Conservation (phyloP, 2,113 vertebrate genomes). For the Salvator merianae region DNA sequence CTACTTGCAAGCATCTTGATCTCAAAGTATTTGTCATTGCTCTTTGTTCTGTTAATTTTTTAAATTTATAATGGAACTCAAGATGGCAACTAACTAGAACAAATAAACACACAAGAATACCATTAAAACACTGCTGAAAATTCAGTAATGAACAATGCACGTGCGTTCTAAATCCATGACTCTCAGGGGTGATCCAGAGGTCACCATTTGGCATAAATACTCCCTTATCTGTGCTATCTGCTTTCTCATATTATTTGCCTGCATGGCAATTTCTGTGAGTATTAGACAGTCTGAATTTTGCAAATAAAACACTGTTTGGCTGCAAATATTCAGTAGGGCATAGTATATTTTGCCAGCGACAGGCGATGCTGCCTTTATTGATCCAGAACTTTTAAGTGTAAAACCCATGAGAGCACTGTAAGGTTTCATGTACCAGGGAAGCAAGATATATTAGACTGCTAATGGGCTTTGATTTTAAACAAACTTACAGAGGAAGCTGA, state of each 20-base stretch:
- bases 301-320: neutral
- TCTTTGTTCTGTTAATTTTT: neutral
- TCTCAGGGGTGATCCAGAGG: neutral
- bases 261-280: neutral
- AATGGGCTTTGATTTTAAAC: constrained; percentile 20
- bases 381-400: neutral
- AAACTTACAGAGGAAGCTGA: constrained; percentile 17
- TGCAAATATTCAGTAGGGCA: constrained; percentile 1
- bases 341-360: neutral
- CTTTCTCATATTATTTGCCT: neutral
- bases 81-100: neutral
- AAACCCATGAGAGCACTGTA: neutral
- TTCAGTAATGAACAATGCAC: neutral
- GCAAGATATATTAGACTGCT: constrained; percentile 23
- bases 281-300: neutral
- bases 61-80: neutral
- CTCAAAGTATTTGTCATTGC: neutral
- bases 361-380: neutral
- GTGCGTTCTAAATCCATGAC: neutral
- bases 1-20: neutral
- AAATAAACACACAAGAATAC: neutral
- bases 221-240: neutral
- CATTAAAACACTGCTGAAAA: too few species aligned
- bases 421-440: constrained; percentile 10
- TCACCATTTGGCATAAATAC: neutral